A percentile compares a stretch with the other conserved stretches of the same genome.
phyloP scores from a whole-genome alignment of 2,888 invertebrate species.

The Eustalomyia histrio region DNA sequence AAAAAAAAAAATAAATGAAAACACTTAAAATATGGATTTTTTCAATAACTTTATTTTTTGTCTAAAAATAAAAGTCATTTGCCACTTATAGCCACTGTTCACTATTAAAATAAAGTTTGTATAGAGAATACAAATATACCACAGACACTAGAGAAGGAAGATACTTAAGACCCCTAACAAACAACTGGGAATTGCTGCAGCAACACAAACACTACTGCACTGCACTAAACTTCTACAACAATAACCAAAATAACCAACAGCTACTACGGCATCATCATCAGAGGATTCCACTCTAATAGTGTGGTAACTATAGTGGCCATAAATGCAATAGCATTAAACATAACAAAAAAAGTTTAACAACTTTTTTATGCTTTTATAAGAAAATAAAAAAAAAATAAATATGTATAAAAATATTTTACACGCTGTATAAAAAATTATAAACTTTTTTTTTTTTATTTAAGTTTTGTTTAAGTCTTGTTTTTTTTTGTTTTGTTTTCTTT shows the following conservation, averaged over 20 bases:
- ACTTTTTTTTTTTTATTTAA: too few species aligned
- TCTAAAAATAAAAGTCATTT: not conserved
- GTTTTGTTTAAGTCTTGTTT: conserved; percentile 2
- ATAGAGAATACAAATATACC: conserved; percentile 39
- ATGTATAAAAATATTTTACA: conserved; percentile 28
- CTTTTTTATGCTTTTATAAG: conserved; percentile 47
- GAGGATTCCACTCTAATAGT: conserved; percentile 46
- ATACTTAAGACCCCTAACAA: conserved; percentile 45
- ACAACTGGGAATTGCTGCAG: conserved; percentile 46
- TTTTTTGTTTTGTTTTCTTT: not conserved
- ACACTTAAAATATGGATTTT: too few species aligned
- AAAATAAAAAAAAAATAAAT: conserved; percentile 19
- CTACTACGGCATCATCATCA: conserved; percentile 38
- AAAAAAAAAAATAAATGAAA: too few species aligned
- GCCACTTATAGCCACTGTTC: not conserved
- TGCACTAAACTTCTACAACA: not conserved
- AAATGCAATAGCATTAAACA: conserved; percentile 53
- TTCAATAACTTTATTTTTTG: too few species aligned
- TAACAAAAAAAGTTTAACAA: conserved; percentile 26
- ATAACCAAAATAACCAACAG: conserved; percentile 20
- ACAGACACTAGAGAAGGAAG: conserved; percentile 36
- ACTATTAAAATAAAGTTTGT: conserved; percentile 30
- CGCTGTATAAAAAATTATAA: conserved; percentile 9
- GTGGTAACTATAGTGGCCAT: conserved; percentile 59
- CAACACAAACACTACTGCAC: conserved; percentile 18